Conservation (phyloP, 1,140 invertebrate genomes). For the Oncopeltus fasciatus region DNA sequence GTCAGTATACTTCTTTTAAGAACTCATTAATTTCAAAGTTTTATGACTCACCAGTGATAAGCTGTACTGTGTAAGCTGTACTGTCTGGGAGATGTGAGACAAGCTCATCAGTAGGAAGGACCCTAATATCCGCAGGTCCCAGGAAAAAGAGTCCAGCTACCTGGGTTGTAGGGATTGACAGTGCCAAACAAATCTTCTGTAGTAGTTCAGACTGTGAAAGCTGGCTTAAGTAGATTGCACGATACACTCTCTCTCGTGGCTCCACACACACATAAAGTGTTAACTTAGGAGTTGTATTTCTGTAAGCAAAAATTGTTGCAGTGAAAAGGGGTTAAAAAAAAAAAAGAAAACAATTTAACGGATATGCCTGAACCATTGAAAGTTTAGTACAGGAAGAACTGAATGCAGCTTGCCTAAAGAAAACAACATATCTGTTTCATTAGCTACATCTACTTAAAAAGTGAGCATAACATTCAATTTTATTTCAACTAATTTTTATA, state of each 20-base stretch:
- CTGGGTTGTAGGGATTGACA: conserved; percentile 40
- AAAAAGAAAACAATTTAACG: no score
- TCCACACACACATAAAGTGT: conserved; percentile 65
- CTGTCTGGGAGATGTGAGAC: conserved; percentile 48
- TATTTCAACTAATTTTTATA: no score
- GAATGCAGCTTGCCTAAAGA: no score
- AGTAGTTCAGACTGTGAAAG: conserved; percentile 41
- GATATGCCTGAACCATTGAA: no score
- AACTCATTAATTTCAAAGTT: no score
- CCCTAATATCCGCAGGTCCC: conserved; percentile 57
- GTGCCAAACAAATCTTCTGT: conserved; percentile 44
- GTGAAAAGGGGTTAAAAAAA: no score
- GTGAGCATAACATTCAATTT: no score
- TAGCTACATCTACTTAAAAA: no score
- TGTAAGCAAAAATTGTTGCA: no score
- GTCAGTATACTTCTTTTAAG: no score
- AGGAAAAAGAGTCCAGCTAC: conserved; percentile 40
- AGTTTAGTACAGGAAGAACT: no score
- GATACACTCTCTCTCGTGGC: conserved; percentile 45
- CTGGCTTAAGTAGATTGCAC: conserved; percentile 53
- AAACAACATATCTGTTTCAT: no score
- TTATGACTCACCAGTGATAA: not conserved
- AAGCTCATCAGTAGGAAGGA: conserved; percentile 59
- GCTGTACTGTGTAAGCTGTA: conserved; percentile 40
- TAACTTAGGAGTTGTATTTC: conserved; percentile 54